Conservation (phyloP, 2,113 vertebrate species). For the Pampusana beccarii region DNA sequence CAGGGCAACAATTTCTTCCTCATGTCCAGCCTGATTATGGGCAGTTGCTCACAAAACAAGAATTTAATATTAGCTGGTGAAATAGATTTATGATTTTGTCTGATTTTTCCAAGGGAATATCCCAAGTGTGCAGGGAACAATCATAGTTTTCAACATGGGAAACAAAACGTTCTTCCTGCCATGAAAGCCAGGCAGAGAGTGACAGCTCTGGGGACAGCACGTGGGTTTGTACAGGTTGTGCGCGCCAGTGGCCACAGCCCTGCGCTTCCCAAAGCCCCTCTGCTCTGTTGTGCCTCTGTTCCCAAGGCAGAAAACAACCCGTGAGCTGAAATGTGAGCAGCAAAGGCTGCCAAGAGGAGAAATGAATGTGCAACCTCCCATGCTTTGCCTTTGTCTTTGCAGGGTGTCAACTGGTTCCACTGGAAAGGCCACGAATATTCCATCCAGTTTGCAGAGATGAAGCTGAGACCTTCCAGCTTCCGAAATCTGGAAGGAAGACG, state of each 20-base stretch:
- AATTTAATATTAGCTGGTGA: neutral
- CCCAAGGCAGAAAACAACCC: neutral
- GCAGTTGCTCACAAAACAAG: neutral
- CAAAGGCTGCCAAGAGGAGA: neutral
- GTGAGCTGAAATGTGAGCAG: fast-evolving
- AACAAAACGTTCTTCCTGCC: neutral
- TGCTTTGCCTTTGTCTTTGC: neutral
- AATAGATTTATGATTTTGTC: neutral
- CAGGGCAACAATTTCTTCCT: no score
- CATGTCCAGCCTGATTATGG: fast-evolving
- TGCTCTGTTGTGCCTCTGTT: neutral
- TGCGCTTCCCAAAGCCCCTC: neutral
- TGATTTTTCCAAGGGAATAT: neutral
- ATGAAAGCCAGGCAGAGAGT: neutral
- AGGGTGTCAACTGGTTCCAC: constrained; percentile 99
- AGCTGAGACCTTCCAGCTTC: constrained; percentile 93
- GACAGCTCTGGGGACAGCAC: neutral
- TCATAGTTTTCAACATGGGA: fast-evolving
- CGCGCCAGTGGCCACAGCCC: neutral
- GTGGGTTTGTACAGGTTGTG: neutral
- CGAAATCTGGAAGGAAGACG: constrained; percentile 92
- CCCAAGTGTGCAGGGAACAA: neutral
- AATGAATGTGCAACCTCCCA: neutral
- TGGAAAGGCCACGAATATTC: constrained; percentile 98
- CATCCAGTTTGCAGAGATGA: constrained; percentile 97